Evolutionary conservation across 2,888 invertebrate genomes (phyloP).

Genomic region (Nemotelus nigrinus): DNA sequence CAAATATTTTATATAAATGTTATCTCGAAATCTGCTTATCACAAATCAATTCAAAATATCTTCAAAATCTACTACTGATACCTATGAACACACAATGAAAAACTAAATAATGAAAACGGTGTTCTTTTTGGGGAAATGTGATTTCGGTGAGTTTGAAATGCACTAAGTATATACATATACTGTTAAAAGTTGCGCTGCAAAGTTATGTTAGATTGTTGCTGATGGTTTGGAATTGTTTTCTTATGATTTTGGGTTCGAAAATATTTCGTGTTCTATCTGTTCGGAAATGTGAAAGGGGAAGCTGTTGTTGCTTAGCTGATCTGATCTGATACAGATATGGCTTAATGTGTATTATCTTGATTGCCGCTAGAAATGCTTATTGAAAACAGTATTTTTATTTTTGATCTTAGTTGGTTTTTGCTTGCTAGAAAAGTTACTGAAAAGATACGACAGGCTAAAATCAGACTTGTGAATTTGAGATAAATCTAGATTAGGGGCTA

Average conservation of each 20-base stretch:
- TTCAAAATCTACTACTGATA: slow-evolving; percentile 7
- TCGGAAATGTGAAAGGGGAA: neutral
- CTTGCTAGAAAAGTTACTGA: no score
- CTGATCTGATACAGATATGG: neutral
- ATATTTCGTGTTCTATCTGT: slow-evolving; percentile 20
- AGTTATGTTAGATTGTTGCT: slow-evolving; percentile 4
- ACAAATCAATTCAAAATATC: slow-evolving; percentile 19
- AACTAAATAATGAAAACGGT: slow-evolving; percentile 2
- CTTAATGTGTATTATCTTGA: no score
- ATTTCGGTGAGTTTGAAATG: slow-evolving; percentile 41
- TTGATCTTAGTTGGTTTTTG: no score
- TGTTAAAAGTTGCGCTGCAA: neutral
- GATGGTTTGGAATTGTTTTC: neutral
- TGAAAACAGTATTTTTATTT: neutral
- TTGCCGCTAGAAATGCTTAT: neutral
- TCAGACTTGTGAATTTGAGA: no score
- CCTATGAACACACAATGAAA: neutral
- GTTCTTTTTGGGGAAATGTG: slow-evolving; percentile 18
- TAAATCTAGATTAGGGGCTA: no score
- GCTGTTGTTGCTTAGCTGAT: slow-evolving; percentile 18
- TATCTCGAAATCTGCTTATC: no score
- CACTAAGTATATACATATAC: neutral
- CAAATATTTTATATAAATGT: no score
- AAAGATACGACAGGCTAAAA: no score
- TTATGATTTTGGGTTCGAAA: slow-evolving; percentile 6